Evolutionary conservation across 2,113 vertebrate genomes (phyloP), one percentile per base, ranked within the genome.

Genomic region (Oncorhynchus tshawytscha): DNA sequence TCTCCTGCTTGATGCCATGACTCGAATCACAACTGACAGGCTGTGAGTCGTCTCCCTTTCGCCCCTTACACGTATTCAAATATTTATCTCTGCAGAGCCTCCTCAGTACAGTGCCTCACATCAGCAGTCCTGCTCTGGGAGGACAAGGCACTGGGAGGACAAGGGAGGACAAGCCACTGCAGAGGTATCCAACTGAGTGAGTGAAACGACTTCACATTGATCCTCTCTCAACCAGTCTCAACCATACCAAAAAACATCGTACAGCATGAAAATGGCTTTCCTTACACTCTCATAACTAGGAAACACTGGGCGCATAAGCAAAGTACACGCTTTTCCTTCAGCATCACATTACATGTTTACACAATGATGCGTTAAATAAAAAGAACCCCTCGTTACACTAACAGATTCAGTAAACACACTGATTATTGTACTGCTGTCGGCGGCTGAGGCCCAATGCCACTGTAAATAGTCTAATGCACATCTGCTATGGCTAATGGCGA

Each of bases 381-480:
- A 27, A 66, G 0, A 15, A 66, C 16, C 27, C 12, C 15, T 11
- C 9, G 84, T 89, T 88, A 82, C 82, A 73, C 51, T 67, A 78
- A 71, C 34, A 78, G 27, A 75, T 92, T 88, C 89, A 81, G 82
- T 82, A 92, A 89, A 88, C 83, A 80, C 91, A 91, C 87, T 76
- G 88, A 90, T 92, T 92, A 92, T 84, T 89, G 82, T 85, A 78
- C 77, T 79, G 87, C 85, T 88, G 92, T 90, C 88, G 82, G 84
- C 84, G 90, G 88, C 88, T 86, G 83, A 82, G 82, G 83, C 77
- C 88, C 92, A 84, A 92, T 92, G 85, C 85, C 86, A 75, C 87
- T 89, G 89, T 91, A 91, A 94, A 92, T 85, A 91, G 87, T 86
- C 89, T 90, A 92, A 93, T 92, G 85, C 85, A 86, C 90, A 94